Evolutionary conservation across 2,888 invertebrate species (phyloP).

Genomic region (Caenorhabditis sp.): DNA sequence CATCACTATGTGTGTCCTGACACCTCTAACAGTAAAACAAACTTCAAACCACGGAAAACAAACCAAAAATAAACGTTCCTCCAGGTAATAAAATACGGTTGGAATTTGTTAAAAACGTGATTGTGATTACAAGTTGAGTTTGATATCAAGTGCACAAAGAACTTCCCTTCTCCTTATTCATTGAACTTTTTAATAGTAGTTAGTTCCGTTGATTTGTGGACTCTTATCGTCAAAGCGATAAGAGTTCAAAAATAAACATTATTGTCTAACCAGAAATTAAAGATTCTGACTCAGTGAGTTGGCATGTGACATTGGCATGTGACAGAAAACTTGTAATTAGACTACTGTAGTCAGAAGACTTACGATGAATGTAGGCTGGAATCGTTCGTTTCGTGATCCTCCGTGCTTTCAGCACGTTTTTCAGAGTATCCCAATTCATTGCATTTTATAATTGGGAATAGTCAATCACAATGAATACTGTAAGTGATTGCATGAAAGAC

Average conservation of each 20-base stretch:
- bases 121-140: too few relatives aligned
- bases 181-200: not conserved
- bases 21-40: too few relatives aligned
- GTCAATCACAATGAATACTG: constrained; percentile 18
- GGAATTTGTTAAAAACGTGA: too few relatives aligned
- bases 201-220: constrained; percentile 13
- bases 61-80: too few relatives aligned
- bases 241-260: constrained; percentile 5
- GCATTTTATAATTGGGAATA: constrained; percentile 11
- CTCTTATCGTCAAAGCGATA: constrained; percentile 1
- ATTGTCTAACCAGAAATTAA: not conserved
- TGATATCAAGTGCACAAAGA: too few relatives aligned
- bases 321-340: not conserved
- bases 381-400: constrained; percentile 51
- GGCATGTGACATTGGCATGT: too few relatives aligned
- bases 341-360: constrained; percentile 15
- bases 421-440: constrained; percentile 59
- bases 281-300: not conserved
- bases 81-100: too few relatives aligned
- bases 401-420: constrained; percentile 44
- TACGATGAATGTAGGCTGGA: constrained; percentile 53
- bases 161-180: not conserved
- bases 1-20: too few relatives aligned
- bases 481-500: constrained; percentile 2
- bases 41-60: too few relatives aligned